Percentiles rank a stretch among this genome's conserved stretches.
Evolutionary conservation across 64 coral and sea anemone genomes (phyloP).

Genomic region (Montipora foliosa): DNA sequence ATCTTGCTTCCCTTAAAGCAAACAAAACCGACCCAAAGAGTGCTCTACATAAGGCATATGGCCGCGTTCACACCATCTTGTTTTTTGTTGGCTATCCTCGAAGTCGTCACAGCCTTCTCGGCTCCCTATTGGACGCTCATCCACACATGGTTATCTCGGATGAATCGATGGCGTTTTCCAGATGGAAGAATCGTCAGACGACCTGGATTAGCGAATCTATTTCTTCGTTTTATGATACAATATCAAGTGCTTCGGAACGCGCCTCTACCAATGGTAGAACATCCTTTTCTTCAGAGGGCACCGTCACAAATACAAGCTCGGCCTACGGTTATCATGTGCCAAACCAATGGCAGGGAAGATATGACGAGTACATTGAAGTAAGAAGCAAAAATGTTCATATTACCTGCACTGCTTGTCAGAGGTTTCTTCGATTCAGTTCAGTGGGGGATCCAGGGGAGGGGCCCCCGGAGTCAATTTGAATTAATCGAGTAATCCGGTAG

Average conservation of each 20-base stretch:
- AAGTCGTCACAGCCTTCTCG: constrained; percentile 82
- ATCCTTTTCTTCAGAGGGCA: neutral
- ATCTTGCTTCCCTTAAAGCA: too few relatives aligned
- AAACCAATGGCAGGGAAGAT: constrained; percentile 15
- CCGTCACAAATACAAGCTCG: neutral
- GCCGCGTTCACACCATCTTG: constrained; percentile 68
- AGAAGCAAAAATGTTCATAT: neutral
- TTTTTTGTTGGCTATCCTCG: constrained; percentile 93
- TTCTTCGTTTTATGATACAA: neutral
- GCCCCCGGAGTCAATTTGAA: too few relatives aligned
- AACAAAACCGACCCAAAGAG: too few relatives aligned
- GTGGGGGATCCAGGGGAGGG: too few relatives aligned
- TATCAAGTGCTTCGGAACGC: neutral
- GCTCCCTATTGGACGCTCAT: constrained; percentile 89
- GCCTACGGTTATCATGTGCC: neutral
- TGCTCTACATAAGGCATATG: constrained; percentile 23
- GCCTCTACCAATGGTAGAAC: neutral
- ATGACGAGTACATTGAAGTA: neutral
- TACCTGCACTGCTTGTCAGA: too few relatives aligned
- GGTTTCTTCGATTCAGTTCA: too few relatives aligned
- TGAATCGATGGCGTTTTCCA: constrained; percentile 20
- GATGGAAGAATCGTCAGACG: neutral
- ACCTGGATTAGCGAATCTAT: neutral
- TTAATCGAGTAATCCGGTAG: too few relatives aligned
- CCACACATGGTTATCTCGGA: constrained; percentile 81